Base-by-base conservation (phyloP, 2,113 vertebrate species). In the Chroicocephalus ridibundus region DNA sequence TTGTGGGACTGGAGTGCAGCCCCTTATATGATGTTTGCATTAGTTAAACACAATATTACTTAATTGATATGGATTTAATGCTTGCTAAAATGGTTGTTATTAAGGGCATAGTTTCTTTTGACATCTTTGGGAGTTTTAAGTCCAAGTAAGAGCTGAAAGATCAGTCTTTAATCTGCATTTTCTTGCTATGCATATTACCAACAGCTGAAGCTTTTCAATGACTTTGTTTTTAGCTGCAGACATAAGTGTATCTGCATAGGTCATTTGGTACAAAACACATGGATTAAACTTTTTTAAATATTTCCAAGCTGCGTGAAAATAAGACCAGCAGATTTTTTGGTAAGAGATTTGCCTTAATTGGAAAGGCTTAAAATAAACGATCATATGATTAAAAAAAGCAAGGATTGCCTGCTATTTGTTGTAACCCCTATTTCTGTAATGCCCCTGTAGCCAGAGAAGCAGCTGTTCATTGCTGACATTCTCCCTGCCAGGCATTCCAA, bases 401-500 rank as follows among this genome's bases (percentile, higher is more conserved):
- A 96, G 96, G 96, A 95, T 96, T 95, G 96, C 92, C 93, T 92
- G 96, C 69, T 97, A 97, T 97, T 97, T 96, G 95, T 94, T 95
- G 85, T 96, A 97, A 91, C 94, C 97, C 96, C 98, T 98, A 98
- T 97, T 98, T 97, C 94, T 97, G 97, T 94, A 97, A 80, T 29
- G 91, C 71, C 69, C 78, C 96, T 65, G 94, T 74, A 90, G 97
- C 98, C 97, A 96, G 96, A 95, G 96, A 77, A 97, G 97, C 98
- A 98, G 98, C 98, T 98, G 98, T 98, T 98, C 98, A 97, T 97
- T 97, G 97, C 98, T 97, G 97, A 98, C 98, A 98, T 98, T 98
- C 98, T 98, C 98, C 91, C 97, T 96, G 98, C 97, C 98, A 97
- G 78, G 98, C 99, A 99, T 99, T 99, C 99, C 99, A 99, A 97